Evolutionary conservation across 2,113 vertebrate genomes (phyloP).

Genomic region (Engraulis encrasicolus): DNA sequence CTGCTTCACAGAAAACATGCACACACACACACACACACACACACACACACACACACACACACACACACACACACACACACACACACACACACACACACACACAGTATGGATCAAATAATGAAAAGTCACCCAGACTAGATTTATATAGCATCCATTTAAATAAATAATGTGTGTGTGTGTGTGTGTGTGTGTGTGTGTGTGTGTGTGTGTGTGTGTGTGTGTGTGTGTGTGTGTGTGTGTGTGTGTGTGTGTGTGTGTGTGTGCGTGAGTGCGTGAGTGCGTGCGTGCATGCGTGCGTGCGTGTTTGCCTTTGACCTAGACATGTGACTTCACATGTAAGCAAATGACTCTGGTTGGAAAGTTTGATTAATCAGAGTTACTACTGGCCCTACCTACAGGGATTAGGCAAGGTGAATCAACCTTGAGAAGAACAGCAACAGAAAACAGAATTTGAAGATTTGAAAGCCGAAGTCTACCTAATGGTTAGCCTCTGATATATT

Average conservation of each 20-base stretch:
- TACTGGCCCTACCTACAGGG: slow-evolving; percentile 28
- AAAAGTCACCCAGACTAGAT: not conserved
- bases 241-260: too few species aligned
- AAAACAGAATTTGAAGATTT: too few species aligned
- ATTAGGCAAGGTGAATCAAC: not conserved
- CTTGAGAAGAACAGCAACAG: not conserved
- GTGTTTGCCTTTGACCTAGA: slow-evolving; percentile 42
- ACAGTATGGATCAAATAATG: not conserved
- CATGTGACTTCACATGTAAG: slow-evolving; percentile 56
- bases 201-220: too few species aligned
- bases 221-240: too few species aligned
- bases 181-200: too few species aligned
- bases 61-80: not conserved
- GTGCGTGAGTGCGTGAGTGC: too few species aligned
- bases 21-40: too few species aligned
- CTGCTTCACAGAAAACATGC: too few species aligned
- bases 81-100: not conserved
- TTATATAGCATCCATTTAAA: not conserved
- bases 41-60: too few species aligned
- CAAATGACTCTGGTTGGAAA: slow-evolving; percentile 42
- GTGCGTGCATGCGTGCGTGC: too few species aligned
- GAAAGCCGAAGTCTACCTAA: too few species aligned
- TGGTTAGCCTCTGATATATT: too few species aligned
- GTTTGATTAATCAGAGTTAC: slow-evolving; percentile 56
- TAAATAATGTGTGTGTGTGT: not conserved